Conservation (phyloP, 1,140 invertebrate genomes). For the Caenorhabditis latens region DNA sequence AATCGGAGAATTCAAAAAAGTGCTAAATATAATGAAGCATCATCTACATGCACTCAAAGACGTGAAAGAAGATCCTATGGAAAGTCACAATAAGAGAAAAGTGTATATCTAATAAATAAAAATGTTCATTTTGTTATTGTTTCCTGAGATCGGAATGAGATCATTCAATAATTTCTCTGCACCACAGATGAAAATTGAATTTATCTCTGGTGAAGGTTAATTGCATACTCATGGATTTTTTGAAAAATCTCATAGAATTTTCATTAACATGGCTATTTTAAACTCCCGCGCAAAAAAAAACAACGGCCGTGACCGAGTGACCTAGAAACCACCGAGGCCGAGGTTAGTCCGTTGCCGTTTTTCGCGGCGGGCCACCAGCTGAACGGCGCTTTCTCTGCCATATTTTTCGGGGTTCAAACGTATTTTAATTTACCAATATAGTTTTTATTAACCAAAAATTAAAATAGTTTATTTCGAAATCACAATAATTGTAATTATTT, state of each 20-base stretch:
- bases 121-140: background rate
- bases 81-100: background rate
- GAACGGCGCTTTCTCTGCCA: conserved; percentile 2
- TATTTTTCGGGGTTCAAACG: background rate
- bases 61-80: background rate
- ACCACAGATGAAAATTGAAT: too few species aligned
- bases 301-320: background rate
- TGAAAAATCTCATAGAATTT: background rate
- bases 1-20: conserved; percentile 50
- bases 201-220: too few species aligned
- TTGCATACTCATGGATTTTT: too few species aligned
- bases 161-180: too few species aligned
- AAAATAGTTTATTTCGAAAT: too few species aligned
- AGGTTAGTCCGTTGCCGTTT: background rate
- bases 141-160: background rate
- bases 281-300: background rate
- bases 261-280: background rate
- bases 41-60: background rate
- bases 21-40: background rate
- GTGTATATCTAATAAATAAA: background rate
- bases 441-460: too few species aligned
- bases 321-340: background rate
- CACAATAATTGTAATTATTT: too few species aligned
- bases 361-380: background rate
- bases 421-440: background rate